These are phyloP conservation scores for Oscheius sp. DNA, from an alignment of 2,888 invertebrate genomes.

Conservation along the genomic window DNA sequence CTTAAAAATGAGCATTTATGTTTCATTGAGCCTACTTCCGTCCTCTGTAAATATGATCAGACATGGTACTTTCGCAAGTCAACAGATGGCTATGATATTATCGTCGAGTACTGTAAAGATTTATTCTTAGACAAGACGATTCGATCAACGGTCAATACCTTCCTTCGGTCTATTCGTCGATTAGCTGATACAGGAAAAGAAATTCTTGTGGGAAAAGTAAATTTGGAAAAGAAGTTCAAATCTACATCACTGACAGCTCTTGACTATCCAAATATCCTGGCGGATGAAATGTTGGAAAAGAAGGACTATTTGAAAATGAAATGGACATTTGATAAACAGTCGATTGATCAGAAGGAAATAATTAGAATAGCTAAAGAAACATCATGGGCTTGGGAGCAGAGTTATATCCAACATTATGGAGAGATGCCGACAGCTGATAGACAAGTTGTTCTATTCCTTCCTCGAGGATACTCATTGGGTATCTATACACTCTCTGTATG, in stretches of 20 bases:
- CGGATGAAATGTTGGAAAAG: background rate
- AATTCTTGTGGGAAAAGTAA: background rate
- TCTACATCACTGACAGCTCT: background rate
- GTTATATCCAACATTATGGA: slow-evolving; percentile 25
- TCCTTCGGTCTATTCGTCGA: background rate
- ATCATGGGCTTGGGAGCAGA: background rate
- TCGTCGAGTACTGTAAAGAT: slow-evolving; percentile 20
- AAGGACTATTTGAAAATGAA: background rate
- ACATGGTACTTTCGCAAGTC: slow-evolving; percentile 30
- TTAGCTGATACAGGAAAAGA: background rate
- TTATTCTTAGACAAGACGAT: slow-evolving; percentile 9
- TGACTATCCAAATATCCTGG: slow-evolving; percentile 12
- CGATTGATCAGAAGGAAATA: background rate
- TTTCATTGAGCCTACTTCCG: background rate
- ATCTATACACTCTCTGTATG: slow-evolving; percentile 34
- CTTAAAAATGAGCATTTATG: background rate
- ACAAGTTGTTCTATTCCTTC: slow-evolving; percentile 27
- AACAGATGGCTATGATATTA: background rate
- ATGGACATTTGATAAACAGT: background rate
- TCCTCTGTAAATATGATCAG: slow-evolving; percentile 27
- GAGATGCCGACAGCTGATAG: slow-evolving; percentile 20
- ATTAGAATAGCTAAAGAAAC: background rate
- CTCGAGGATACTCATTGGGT: slow-evolving; percentile 28
- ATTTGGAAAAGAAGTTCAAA: background rate
- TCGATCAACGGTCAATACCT: background rate